phyloP scores from a whole-genome alignment of 2,797 vertebrate genomes.

The Podarcis siculus region DNA sequence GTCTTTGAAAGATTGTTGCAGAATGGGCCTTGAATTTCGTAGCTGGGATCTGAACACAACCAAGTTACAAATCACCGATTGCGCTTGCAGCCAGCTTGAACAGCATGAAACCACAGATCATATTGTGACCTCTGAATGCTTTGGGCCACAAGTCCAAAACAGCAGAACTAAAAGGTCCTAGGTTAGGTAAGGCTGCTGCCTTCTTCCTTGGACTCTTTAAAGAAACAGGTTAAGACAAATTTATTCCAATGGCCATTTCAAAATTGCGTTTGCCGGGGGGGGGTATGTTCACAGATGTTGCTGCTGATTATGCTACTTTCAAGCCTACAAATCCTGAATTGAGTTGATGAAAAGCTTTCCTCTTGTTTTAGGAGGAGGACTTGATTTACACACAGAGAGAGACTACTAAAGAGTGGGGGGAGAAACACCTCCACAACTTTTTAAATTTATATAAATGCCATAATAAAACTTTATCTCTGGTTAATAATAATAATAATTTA shows the following conservation, averaged over 20 bases:
- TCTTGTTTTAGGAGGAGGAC: not conserved
- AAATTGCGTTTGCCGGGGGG: not conserved
- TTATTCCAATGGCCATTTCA: not conserved
- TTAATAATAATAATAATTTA: not conserved
- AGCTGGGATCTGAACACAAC: not conserved
- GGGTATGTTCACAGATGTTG: not conserved
- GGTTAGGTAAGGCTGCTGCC: not conserved
- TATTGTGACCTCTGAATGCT: not conserved
- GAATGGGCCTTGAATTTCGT: not conserved
- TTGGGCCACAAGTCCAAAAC: no score
- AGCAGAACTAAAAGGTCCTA: no score
- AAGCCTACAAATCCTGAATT: not conserved
- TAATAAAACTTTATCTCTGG: not conserved
- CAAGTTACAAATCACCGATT: not conserved
- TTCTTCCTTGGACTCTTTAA: not conserved
- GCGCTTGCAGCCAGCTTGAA: not conserved
- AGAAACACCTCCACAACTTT: not conserved
- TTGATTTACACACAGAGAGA: no score
- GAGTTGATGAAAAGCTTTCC: not conserved
- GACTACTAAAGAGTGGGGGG: no score
- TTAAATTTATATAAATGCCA: not conserved
- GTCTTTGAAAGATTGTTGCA: not conserved
- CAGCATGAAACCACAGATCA: not conserved
- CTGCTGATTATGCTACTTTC: not conserved
- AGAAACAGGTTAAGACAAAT: not conserved